phyloP scores from a whole-genome alignment of 2,797 vertebrate species.

The Australoheros facetus region DNA sequence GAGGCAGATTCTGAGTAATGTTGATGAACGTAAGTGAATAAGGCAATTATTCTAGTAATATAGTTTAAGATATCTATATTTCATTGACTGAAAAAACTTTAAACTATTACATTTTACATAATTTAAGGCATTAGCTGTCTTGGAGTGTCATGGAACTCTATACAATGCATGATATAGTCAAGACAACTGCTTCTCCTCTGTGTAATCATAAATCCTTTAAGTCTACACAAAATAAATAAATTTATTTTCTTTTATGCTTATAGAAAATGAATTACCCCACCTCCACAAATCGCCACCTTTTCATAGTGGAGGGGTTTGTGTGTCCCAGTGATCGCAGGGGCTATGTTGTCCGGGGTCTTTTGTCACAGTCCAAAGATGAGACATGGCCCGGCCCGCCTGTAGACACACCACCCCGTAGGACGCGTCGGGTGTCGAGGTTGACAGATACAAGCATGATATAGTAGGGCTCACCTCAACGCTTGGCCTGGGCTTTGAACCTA shows the following conservation, averaged over 20 bases:
- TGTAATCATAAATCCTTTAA: not conserved
- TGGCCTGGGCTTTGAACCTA: no score
- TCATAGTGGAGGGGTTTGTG: no score
- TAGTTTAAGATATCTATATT: slow-evolving; percentile 24
- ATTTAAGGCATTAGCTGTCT: slow-evolving; percentile 68
- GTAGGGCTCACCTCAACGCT: no score
- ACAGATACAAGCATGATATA: no score
- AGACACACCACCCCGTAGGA: no score
- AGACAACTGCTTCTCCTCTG: slow-evolving; percentile 18
- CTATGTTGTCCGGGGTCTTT: no score
- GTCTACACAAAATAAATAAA: not conserved
- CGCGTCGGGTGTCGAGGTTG: no score
- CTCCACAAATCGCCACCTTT: no score
- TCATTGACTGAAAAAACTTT: slow-evolving; percentile 14
- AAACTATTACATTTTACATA: slow-evolving; percentile 34
- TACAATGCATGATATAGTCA: slow-evolving; percentile 20
- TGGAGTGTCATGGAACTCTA: slow-evolving; percentile 27
- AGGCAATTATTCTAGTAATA: slow-evolving; percentile 55
- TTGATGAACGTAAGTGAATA: slow-evolving; percentile 46
- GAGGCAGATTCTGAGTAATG: slow-evolving; percentile 26
- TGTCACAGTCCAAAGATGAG: no score
- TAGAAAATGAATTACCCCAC: slow-evolving; percentile 2
- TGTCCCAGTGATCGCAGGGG: no score
- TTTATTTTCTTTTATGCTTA: not conserved
- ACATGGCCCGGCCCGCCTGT: no score